These are phyloP conservation scores for crab-eating macaque (Macaca fascicularis) DNA, from an alignment of 2,113 vertebrate genomes.

Conservation along the genomic window T2T-MFA8v1.1 NC_088395.1:43290501-43291000, in stretches of 20 bases:
- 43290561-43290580: not conserved
- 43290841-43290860: not conserved
- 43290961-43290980: not conserved
- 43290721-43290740: not conserved
- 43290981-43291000: not conserved
- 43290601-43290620: not conserved
- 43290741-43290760: not conserved
- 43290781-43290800: not conserved
- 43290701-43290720: not conserved
- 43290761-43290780: not conserved
- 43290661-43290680: not conserved
- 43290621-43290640: not conserved
- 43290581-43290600: not conserved
- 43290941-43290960: constrained; percentile 6
- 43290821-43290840: not conserved
- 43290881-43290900: not conserved
- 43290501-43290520: not conserved
- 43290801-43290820: not conserved
- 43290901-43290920: not conserved
- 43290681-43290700: not conserved
- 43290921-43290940: not conserved
- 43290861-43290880: not conserved
- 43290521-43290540: not conserved
- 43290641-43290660: not conserved
- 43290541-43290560: not conserved